Percentiles rank a stretch among this genome's conserved stretches.
Evolutionary conservation across 2,797 vertebrate genomes (phyloP).

Genomic region (Lycodopsis pacificus): DNA sequence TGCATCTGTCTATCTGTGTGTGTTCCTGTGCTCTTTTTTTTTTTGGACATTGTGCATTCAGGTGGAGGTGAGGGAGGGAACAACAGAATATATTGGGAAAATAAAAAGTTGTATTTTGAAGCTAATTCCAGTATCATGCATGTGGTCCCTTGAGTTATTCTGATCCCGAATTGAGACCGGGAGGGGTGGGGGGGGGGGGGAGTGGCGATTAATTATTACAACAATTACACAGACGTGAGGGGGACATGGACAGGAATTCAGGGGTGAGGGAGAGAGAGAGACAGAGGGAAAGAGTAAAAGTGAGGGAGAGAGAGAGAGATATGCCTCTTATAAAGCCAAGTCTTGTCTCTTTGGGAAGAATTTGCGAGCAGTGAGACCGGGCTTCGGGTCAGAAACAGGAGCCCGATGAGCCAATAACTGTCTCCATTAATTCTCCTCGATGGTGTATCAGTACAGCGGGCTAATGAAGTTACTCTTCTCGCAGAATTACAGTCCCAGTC

Average conservation of each 20-base stretch:
- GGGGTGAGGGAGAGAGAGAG: conserved; percentile 54
- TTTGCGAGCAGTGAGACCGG: conserved; percentile 54
- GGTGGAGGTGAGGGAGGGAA: background rate
- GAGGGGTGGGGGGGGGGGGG: background rate
- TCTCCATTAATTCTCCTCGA: conserved; percentile 55
- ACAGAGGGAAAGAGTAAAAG: conserved; percentile 29
- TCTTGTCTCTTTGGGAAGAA: conserved; percentile 66
- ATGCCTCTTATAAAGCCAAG: conserved; percentile 75
- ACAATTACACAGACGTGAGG: conserved; percentile 65
- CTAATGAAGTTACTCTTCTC: conserved; percentile 46
- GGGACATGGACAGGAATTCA: conserved; percentile 52
- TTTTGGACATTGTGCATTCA: background rate
- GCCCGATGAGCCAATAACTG: conserved; percentile 52
- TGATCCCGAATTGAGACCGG: conserved; percentile 15
- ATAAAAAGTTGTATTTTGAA: background rate
- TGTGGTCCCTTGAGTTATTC: conserved; percentile 2
- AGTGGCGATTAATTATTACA: conserved; percentile 67
- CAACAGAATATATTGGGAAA: background rate
- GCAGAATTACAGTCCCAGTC: conserved; percentile 42
- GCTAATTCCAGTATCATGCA: background rate
- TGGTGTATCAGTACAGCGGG: conserved; percentile 40
- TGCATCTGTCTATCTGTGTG: conserved; percentile 10
- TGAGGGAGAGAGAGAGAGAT: conserved; percentile 46
- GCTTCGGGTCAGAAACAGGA: conserved; percentile 59
- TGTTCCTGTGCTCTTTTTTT: background rate